Evolutionary conservation across 2,797 vertebrate species (phyloP).

Genomic region (Odontamblyopus lacepedii): DNA sequence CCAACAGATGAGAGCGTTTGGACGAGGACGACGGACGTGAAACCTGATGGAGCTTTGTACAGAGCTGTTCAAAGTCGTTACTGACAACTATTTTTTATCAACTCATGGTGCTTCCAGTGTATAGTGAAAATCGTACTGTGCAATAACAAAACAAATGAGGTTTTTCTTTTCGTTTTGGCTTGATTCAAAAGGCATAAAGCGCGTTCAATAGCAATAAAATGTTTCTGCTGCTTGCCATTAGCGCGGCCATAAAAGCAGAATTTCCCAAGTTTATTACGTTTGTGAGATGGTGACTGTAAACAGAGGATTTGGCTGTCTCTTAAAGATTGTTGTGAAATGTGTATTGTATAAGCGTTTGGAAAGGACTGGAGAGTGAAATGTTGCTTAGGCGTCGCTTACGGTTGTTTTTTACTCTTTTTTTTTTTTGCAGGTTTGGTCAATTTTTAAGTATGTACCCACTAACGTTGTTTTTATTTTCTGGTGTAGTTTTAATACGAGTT

Average conservation of each 20-base stretch:
- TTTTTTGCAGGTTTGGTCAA: constrained; percentile 16
- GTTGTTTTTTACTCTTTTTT: constrained; percentile 15
- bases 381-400: constrained; percentile 23
- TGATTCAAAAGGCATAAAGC: constrained; percentile 29
- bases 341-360: constrained; percentile 26
- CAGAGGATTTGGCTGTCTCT: constrained; percentile 23
- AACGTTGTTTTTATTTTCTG: constrained; percentile 38
- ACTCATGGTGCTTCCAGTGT: constrained; percentile 63
- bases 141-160: constrained; percentile 35
- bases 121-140: constrained; percentile 28
- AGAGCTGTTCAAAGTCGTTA: background rate
- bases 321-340: constrained; percentile 40
- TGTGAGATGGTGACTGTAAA: constrained; percentile 27
- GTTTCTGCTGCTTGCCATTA: constrained; percentile 33
- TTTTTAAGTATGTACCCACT: constrained; percentile 51
- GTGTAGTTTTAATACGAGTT: constrained; percentile 23
- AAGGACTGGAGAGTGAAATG: constrained; percentile 15
- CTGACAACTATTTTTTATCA: constrained; percentile 31
- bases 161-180: constrained; percentile 23
- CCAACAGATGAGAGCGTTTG: constrained; percentile 21
- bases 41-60: constrained; percentile 23
- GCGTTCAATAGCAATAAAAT: constrained; percentile 36
- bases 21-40: constrained; percentile 29
- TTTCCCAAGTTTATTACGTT: constrained; percentile 23
- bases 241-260: constrained; percentile 30